Percentiles rank a stretch among this genome's conserved stretches.
Conservation (phyloP, 2,113 vertebrate genomes). For the Pleuronectes platessa region DNA sequence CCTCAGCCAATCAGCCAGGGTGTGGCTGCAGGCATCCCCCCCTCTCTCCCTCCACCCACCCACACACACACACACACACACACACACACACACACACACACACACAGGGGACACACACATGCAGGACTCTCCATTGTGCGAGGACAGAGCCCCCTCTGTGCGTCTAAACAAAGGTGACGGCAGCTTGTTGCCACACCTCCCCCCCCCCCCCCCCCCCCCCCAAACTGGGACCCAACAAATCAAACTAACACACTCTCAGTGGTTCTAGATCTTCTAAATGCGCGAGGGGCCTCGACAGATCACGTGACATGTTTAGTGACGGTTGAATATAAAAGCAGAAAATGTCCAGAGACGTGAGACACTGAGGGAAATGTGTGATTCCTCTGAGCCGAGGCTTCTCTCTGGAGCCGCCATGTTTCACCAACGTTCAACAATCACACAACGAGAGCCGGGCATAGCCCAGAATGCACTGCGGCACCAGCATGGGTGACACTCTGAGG, state of each 20-base stretch:
- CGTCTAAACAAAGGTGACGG: constrained; percentile 73
- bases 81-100: constrained; percentile 28
- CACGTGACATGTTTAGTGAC: background rate
- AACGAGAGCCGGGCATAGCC: background rate
- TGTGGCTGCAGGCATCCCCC: constrained; percentile 73
- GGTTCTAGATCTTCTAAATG: too few relatives aligned
- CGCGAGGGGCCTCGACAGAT: background rate
- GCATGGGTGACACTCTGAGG: too few relatives aligned
- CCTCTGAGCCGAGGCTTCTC: too few relatives aligned
- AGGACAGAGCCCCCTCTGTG: constrained; percentile 76
- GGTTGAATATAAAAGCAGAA: background rate
- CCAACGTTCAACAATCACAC: background rate
- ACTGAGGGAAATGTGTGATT: too few relatives aligned
- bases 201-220: constrained; percentile 61
- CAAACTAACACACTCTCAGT: background rate
- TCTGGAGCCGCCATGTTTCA: too few relatives aligned
- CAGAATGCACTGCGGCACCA: background rate
- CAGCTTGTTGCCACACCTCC: constrained; percentile 64
- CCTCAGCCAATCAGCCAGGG: constrained; percentile 77
- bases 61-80: constrained; percentile 7
- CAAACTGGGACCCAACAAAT: constrained; percentile 22
- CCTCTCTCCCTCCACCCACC: constrained; percentile 48
- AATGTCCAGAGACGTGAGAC: too few relatives aligned
- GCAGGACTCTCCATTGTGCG: constrained; percentile 60
- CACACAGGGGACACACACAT: constrained; percentile 10